Percentiles rank a stretch among this genome's conserved stretches.
Evolutionary conservation across 1,140 invertebrate genomes (phyloP).

Genomic region (Harlomillsia oculata): DNA sequence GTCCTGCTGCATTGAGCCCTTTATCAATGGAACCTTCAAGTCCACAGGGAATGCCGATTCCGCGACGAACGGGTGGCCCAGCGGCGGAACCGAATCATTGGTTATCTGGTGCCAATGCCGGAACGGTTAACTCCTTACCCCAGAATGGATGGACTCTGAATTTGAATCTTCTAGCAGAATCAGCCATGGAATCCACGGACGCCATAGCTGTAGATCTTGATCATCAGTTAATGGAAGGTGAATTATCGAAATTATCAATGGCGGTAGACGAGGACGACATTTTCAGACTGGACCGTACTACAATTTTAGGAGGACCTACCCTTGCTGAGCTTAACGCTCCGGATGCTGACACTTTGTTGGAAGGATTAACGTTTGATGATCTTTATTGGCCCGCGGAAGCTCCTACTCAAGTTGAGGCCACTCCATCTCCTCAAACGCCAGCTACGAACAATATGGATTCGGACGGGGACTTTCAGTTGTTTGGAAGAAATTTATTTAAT

Average conservation of each 20-base stretch:
- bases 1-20: conserved; percentile 28
- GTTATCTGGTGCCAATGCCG: conserved; percentile 19
- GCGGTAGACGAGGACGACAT: conserved; percentile 73
- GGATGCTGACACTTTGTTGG: conserved; percentile 61
- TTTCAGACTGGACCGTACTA: conserved; percentile 77
- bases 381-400: conserved; percentile 59
- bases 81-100: conserved; percentile 23
- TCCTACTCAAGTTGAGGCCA: conserved; percentile 24
- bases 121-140: neutral
- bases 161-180: conserved; percentile 2
- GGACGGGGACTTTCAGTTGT: conserved; percentile 31
- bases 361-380: conserved; percentile 76
- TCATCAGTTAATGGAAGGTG: conserved; percentile 31
- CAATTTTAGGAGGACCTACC: conserved; percentile 73
- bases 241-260: conserved; percentile 35
- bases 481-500: no score
- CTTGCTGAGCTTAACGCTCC: conserved; percentile 77
- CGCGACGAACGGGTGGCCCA: conserved; percentile 10
- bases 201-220: conserved; percentile 16
- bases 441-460: conserved; percentile 23
- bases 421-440: conserved; percentile 31
- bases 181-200: conserved; percentile 19
- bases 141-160: conserved; percentile 19
- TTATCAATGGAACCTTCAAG: conserved; percentile 31
- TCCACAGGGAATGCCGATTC: conserved; percentile 35